Conservation (phyloP, 2,797 vertebrate species). For the Micromesistius poutassou region DNA sequence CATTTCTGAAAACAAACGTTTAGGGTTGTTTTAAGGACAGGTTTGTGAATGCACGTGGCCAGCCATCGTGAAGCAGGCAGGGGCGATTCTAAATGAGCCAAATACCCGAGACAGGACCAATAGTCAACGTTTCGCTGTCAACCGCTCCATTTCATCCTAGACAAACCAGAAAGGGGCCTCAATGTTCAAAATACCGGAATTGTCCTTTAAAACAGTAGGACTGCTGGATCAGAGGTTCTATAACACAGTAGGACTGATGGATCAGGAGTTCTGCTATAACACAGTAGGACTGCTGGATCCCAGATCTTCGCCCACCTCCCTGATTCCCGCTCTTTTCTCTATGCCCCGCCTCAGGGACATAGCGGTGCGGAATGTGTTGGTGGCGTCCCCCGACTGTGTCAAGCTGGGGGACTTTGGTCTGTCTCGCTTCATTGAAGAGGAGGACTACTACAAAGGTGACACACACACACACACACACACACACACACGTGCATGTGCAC, state of each 20-base stretch:
- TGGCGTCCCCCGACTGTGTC: constrained; percentile 82
- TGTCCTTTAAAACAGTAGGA: too few species aligned
- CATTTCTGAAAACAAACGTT: too few species aligned
- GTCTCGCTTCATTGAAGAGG: constrained; percentile 89
- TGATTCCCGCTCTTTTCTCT: background rate
- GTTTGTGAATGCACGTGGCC: too few species aligned
- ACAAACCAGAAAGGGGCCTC: too few species aligned
- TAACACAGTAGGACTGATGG: background rate
- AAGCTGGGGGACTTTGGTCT: constrained; percentile 90
- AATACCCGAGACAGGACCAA: too few species aligned
- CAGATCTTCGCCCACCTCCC: background rate
- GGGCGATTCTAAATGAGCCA: too few species aligned
- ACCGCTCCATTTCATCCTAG: too few species aligned
- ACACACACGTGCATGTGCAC: background rate
- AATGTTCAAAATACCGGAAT: too few species aligned
- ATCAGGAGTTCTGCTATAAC: background rate
- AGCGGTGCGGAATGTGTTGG: constrained; percentile 74
- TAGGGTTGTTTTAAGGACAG: too few species aligned
- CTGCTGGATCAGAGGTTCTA: background rate
- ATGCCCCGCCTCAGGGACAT: constrained; percentile 56
- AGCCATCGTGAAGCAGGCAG: too few species aligned
- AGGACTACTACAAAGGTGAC: constrained; percentile 87
- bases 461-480: background rate
- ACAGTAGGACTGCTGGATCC: background rate
- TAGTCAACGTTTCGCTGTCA: too few species aligned